phyloP scores from a whole-genome alignment of 1,140 invertebrate species.

The Drosophila willistoni region DNA sequence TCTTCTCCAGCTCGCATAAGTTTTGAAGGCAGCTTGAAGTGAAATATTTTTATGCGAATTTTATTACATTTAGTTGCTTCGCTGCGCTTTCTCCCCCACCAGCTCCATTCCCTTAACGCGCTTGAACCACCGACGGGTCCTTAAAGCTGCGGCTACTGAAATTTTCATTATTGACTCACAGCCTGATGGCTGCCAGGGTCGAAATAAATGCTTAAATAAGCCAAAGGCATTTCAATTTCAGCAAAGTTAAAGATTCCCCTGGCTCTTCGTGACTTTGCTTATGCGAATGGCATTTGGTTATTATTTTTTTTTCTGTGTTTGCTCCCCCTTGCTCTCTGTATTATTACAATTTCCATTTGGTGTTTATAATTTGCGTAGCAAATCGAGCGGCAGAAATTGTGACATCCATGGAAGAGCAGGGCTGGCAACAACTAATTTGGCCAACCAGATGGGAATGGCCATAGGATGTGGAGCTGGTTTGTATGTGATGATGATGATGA shows the following conservation, averaged over 20 bases:
- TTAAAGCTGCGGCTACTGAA: conserved; percentile 55
- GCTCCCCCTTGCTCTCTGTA: neutral
- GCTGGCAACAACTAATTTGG: conserved; percentile 57
- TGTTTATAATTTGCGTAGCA: conserved; percentile 77
- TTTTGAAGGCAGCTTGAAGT: conserved; percentile 30
- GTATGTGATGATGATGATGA: conserved; percentile 65
- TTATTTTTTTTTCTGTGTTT: conserved; percentile 1
- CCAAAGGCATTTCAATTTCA: conserved; percentile 74
- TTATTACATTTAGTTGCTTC: conserved; percentile 70
- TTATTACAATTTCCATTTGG: conserved; percentile 68
- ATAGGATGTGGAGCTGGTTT: conserved; percentile 23
- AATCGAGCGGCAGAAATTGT: conserved; percentile 73
- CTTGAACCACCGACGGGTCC: conserved; percentile 7
- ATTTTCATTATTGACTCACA: conserved; percentile 76
- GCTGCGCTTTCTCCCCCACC: neutral
- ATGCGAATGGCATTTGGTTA: conserved; percentile 1
- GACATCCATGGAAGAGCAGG: conserved; percentile 55
- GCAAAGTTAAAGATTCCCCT: conserved; percentile 49
- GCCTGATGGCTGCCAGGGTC: conserved; percentile 36
- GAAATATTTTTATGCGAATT: conserved; percentile 80
- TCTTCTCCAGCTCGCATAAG: conserved; percentile 1
- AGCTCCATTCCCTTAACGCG: no score
- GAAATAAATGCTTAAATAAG: conserved; percentile 76
- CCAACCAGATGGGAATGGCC: conserved; percentile 52
- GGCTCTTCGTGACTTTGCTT: conserved; percentile 23